Evolutionary conservation across 2,113 vertebrate genomes (phyloP).

Genomic region (Xiphophorus hellerii): DNA sequence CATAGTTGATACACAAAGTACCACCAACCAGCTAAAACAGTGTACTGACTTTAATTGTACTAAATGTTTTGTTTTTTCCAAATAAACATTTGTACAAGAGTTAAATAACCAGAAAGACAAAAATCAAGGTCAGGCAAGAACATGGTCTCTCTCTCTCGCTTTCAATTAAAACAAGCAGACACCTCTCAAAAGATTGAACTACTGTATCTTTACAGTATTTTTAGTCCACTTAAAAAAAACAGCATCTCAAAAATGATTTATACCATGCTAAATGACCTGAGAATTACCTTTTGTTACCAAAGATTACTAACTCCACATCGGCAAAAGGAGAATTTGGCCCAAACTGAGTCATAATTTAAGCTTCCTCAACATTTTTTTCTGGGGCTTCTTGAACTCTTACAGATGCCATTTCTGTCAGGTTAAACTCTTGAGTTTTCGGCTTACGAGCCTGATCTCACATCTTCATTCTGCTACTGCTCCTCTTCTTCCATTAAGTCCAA

Average conservation of each 20-base stretch:
- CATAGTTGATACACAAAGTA: background rate
- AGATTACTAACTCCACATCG: no score
- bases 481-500: slow-evolving; percentile 1
- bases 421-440: slow-evolving; percentile 8
- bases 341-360: background rate
- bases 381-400: background rate
- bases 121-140: no score
- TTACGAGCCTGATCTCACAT: background rate
- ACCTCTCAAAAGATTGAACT: no score
- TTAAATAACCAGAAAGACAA: background rate
- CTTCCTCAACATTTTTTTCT: background rate
- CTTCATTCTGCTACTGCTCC: background rate
- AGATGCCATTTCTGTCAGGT: background rate
- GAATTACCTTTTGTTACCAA: no score
- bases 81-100: background rate
- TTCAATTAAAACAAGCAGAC: no score
- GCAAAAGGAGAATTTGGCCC: no score
- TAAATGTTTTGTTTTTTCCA: background rate
- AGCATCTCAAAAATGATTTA: no score
- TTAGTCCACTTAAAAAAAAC: no score
- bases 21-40: background rate
- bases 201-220: no score
- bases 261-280: no score
- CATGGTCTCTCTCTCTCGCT: no score
- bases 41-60: background rate